A percentile compares a stretch with the other conserved stretches of the same genome.
phyloP scores from a whole-genome alignment of 1,140 invertebrate genomes.

The Penaeus indicus region DNA sequence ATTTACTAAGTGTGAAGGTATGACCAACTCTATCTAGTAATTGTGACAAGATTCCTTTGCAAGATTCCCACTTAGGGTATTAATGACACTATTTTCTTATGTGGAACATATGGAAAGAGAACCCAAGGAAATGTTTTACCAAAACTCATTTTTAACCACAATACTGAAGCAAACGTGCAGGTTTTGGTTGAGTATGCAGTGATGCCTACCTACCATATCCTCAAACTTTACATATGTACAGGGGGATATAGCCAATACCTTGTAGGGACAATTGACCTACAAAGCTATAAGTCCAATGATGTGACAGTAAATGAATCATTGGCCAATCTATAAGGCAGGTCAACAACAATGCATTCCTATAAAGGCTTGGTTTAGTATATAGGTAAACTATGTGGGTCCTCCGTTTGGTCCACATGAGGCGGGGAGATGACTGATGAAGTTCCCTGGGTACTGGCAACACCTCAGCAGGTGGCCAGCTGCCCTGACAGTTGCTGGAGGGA shows the following conservation, averaged over 20 bases:
- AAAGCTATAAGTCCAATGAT: slow-evolving; percentile 30
- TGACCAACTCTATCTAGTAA: neutral
- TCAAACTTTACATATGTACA: slow-evolving; percentile 43
- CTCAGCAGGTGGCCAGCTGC: slow-evolving; percentile 8
- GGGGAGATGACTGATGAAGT: slow-evolving; percentile 6
- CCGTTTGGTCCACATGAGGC: slow-evolving; percentile 15
- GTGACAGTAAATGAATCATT: slow-evolving; percentile 25
- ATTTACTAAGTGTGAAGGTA: no score
- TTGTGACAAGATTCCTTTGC: slow-evolving; percentile 29
- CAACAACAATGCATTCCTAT: slow-evolving; percentile 26
- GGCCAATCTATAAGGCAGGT: neutral
- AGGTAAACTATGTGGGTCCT: no score
- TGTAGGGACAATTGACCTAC: slow-evolving; percentile 27
- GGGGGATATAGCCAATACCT: slow-evolving; percentile 38
- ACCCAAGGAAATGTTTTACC: no score
- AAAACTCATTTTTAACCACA: no score
- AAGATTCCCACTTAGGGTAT: neutral
- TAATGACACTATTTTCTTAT: no score
- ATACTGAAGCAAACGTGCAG: slow-evolving; percentile 1
- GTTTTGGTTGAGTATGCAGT: slow-evolving; percentile 42
- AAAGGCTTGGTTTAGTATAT: neutral
- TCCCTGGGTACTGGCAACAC: no score
- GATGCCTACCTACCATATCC: slow-evolving; percentile 28
- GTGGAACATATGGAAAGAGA: no score
- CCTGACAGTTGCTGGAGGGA: slow-evolving; percentile 12